Percentiles rank a stretch among this genome's conserved stretches.
Evolutionary conservation across 2,888 invertebrate species (phyloP).

Genomic region (Yponomeuta cagnagella): DNA sequence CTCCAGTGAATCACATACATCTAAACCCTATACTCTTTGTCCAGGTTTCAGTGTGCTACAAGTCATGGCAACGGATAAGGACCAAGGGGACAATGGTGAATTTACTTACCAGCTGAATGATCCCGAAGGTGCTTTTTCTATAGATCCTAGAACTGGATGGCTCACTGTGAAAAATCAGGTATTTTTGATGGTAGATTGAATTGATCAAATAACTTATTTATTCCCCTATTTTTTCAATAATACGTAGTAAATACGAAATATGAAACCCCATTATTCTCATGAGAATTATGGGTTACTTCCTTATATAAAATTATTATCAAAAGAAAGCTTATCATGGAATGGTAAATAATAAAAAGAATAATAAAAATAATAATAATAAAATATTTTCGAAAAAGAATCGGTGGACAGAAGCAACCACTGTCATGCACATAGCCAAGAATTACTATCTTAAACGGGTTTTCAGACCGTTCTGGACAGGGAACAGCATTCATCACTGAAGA

Average conservation of each 20-base stretch:
- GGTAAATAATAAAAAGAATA: no score
- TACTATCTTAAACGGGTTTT: slow-evolving; percentile 21
- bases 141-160: slow-evolving; percentile 89
- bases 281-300: no score
- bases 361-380: no score
- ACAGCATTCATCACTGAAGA: slow-evolving; percentile 80
- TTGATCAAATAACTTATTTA: not conserved
- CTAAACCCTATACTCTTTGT: no score
- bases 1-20: no score
- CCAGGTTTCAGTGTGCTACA: slow-evolving; percentile 69
- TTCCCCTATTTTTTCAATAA: no score
- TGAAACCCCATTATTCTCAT: no score
- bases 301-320: no score
- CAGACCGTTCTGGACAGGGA: slow-evolving; percentile 88
- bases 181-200: not conserved
- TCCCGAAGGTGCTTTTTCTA: slow-evolving; percentile 84
- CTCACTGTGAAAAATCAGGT: slow-evolving; percentile 85
- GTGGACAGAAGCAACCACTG: no score
- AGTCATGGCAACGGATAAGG: slow-evolving; percentile 86
- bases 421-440: not conserved
- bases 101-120: slow-evolving; percentile 87
- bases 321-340: no score
- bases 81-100: slow-evolving; percentile 90
- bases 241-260: no score
- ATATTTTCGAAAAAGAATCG: no score